A percentile compares a stretch with the other conserved stretches of the same genome.
Evolutionary conservation across 2,113 vertebrate species (phyloP).

Genomic region (Chaetorhynchus papuensis): DNA sequence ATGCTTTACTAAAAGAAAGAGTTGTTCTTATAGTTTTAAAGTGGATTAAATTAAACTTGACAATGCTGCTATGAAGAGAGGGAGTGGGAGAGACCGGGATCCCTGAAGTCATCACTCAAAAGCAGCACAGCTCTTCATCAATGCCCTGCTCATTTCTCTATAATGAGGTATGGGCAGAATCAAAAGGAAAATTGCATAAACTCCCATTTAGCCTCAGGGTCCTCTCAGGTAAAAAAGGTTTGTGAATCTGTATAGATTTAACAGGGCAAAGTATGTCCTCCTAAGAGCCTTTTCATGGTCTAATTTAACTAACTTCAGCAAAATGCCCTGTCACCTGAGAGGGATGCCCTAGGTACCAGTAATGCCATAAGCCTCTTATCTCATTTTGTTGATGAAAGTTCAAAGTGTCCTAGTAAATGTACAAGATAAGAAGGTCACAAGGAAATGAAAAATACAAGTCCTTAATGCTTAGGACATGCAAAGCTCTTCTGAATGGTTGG

Average conservation of each 20-base stretch:
- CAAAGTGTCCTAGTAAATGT: not conserved
- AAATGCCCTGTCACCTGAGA: not conserved
- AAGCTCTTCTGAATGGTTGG: not conserved
- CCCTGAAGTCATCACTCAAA: not conserved
- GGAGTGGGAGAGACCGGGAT: not conserved
- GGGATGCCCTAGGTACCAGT: not conserved
- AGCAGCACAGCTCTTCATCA: not conserved
- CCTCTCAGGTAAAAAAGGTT: not conserved
- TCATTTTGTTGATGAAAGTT: not conserved
- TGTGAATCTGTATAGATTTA: not conserved
- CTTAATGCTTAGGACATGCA: not conserved
- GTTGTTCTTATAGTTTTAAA: not conserved
- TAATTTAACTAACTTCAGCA: not conserved
- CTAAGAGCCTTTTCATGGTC: not conserved
- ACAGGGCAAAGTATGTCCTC: not conserved
- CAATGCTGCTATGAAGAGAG: not conserved
- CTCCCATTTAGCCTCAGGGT: not conserved
- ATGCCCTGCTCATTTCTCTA: not conserved
- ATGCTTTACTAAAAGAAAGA: not conserved
- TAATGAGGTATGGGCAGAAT: not conserved
- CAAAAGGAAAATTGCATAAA: not conserved
- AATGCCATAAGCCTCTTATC: not conserved
- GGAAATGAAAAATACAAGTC: not conserved
- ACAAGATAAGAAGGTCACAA: not conserved
- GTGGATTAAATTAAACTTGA: not conserved